Percentiles rank a stretch among this genome's conserved stretches.
Conservation (phyloP, 2,797 vertebrate species). For the Oryzias dopingdopingensis region DNA sequence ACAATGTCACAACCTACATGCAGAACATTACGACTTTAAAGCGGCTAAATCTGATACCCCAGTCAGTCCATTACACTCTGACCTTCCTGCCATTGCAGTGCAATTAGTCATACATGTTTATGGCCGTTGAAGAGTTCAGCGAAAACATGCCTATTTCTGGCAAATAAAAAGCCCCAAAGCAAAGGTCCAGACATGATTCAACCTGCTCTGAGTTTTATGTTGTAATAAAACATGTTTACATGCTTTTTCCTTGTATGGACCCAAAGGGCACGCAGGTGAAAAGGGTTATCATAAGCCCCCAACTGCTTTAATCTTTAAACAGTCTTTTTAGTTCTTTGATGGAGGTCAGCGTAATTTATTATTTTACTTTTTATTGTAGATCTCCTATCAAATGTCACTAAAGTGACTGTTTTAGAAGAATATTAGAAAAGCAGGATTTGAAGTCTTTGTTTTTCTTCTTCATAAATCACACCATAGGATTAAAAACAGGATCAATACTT, state of each 20-base stretch:
- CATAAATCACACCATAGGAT: slow-evolving; percentile 54
- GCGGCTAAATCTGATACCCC: slow-evolving; percentile 47
- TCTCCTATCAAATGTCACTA: slow-evolving; percentile 28
- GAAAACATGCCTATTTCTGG: slow-evolving; percentile 52
- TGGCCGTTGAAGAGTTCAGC: slow-evolving; percentile 61
- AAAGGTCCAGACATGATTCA: slow-evolving; percentile 58
- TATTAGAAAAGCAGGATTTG: slow-evolving; percentile 32
- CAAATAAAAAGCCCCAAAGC: slow-evolving; percentile 67
- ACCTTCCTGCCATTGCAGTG: slow-evolving; percentile 57
- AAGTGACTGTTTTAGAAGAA: slow-evolving; percentile 41
- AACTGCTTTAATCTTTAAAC: slow-evolving; percentile 63
- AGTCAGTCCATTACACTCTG: slow-evolving; percentile 53
- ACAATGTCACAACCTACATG: slow-evolving; percentile 22
- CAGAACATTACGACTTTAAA: slow-evolving; percentile 11
- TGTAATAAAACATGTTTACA: slow-evolving; percentile 80
- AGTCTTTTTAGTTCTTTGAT: slow-evolving; percentile 18
- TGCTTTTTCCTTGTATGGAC: slow-evolving; percentile 56
- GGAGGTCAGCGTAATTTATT: slow-evolving; percentile 47
- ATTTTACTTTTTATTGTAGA: slow-evolving; percentile 37
- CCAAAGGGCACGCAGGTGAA: slow-evolving; percentile 63
- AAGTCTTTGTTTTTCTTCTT: slow-evolving; percentile 31
- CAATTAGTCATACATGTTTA: slow-evolving; percentile 74
- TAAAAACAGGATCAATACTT: slow-evolving; percentile 63
- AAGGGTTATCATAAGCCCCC: slow-evolving; percentile 74
- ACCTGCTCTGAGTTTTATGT: slow-evolving; percentile 73